Evolutionary conservation across 2,888 invertebrate genomes (phyloP).

Genomic region (Drosophila putrida): DNA sequence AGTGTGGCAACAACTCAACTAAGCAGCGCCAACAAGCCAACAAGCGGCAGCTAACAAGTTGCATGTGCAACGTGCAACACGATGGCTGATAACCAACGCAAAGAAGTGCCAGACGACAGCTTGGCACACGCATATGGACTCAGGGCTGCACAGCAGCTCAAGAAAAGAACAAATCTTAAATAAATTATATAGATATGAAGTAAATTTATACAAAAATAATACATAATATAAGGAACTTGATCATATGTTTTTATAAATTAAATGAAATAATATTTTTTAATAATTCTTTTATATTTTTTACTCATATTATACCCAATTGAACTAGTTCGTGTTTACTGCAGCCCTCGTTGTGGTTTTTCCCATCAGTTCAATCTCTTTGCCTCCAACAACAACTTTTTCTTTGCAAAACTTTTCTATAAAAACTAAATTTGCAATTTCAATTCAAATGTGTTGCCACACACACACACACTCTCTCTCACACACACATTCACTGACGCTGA

Average conservation of each 20-base stretch:
- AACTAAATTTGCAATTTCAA: constrained; percentile 50
- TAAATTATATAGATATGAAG: background rate
- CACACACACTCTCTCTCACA: constrained; percentile 23
- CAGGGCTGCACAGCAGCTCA: constrained; percentile 37
- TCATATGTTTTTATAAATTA: background rate
- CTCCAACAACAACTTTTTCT: constrained; percentile 25
- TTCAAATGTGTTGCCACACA: constrained; percentile 26
- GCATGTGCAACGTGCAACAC: constrained; percentile 64
- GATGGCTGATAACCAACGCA: constrained; percentile 48
- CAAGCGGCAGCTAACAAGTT: constrained; percentile 51
- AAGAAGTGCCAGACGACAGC: constrained; percentile 7
- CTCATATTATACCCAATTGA: background rate
- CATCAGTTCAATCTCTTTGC: constrained; percentile 19
- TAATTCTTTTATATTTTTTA: background rate
- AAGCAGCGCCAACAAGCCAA: constrained; percentile 32
- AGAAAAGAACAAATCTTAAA: background rate
- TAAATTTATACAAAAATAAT: background rate
- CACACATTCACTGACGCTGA: constrained; percentile 9
- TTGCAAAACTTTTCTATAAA: constrained; percentile 27
- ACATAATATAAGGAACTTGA: background rate
- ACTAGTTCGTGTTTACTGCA: constrained; percentile 16
- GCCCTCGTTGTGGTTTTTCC: constrained; percentile 40
- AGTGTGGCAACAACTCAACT: constrained; percentile 71
- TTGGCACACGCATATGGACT: constrained; percentile 33
- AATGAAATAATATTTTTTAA: no score